phyloP scores from a whole-genome alignment of 2,888 invertebrate genomes.

The Tetheella fluctuosa region DNA sequence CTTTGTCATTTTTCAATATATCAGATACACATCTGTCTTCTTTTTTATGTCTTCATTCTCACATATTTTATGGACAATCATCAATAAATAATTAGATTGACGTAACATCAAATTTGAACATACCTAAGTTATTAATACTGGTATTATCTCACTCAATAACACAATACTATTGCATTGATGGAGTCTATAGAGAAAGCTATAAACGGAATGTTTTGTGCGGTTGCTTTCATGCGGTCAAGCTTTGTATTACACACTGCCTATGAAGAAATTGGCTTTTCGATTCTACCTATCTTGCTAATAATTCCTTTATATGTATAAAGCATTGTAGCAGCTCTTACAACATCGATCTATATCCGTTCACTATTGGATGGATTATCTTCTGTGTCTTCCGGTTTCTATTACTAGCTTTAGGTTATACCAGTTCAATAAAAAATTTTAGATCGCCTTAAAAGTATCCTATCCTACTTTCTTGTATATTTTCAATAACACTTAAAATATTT shows the following conservation, averaged over 20 bases:
- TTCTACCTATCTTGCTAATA: conserved; percentile 28
- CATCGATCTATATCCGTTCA: neutral
- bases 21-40: neutral
- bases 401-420: neutral
- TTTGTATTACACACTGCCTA: conserved; percentile 45
- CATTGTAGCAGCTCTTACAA: neutral
- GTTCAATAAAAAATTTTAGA: no score
- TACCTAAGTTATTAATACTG: conserved; percentile 29
- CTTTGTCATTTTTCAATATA: conserved; percentile 26
- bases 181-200: conserved; percentile 59
- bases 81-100: conserved; percentile 11
- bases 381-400: neutral
- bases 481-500: conserved; percentile 11
- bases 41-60: neutral
- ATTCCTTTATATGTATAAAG: conserved; percentile 4
- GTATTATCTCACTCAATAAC: conserved; percentile 31
- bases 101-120: conserved; percentile 40
- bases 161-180: conserved; percentile 47
- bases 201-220: conserved; percentile 52
- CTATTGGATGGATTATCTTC: neutral
- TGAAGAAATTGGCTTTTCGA: conserved; percentile 50
- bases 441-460: no score
- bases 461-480: neutral
- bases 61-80: neutral
- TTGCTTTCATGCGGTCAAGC: conserved; percentile 64